Evolutionary conservation across 2,797 vertebrate species (phyloP), one percentile per base, ranked within the genome.

Genomic region (Bufotes viridis): DNA sequence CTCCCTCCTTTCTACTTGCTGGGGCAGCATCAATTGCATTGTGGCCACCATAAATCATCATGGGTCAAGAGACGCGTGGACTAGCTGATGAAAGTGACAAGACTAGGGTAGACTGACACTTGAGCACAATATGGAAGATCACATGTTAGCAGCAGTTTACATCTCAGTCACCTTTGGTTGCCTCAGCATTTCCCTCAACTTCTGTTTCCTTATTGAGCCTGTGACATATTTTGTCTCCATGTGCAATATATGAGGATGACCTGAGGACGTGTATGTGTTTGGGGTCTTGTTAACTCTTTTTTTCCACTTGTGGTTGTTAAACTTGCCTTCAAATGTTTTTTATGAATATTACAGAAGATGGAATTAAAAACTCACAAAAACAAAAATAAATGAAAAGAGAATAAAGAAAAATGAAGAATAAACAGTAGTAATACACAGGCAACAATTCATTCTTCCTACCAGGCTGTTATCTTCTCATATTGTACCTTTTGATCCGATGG

Each of bases 41-140:
- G 92, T 94, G 94, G 96, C 95, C 95, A 96, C 94, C 55, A 97
- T 97, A 96, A 97, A 97, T 97, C 96, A 96, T 91, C 92, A 94
- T 86, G 81, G 90, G 93, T 75, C 89, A 91, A 72, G n/a, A 72
- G n/a, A 87, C 0, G 1, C 14, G 22, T 79, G 84, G 0, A 29
- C 76, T 78, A 84, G 81, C 80, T 91, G 90, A 92, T 91, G 92
- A 90, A 93, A 85, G 91, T 92, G 90, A 92, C 94, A 95, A 92
- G 91, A 90, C 90, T 89, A 92, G 84, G 76, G 78, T 86, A 65
- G 90, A 85, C 76, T 75, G n/a, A 63, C 80, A 26, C 86, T 82
- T 1, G 17, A 81, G 34, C 24, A 42, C 72, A 57, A 58, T 63
- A 57, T 88, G 65, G 92, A 94, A 91, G 95, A 94, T 96, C 95